A percentile compares a stretch with the other conserved stretches of the same genome.
Conservation (phyloP, 1,140 invertebrate genomes). For the Pantala flavescens region DNA sequence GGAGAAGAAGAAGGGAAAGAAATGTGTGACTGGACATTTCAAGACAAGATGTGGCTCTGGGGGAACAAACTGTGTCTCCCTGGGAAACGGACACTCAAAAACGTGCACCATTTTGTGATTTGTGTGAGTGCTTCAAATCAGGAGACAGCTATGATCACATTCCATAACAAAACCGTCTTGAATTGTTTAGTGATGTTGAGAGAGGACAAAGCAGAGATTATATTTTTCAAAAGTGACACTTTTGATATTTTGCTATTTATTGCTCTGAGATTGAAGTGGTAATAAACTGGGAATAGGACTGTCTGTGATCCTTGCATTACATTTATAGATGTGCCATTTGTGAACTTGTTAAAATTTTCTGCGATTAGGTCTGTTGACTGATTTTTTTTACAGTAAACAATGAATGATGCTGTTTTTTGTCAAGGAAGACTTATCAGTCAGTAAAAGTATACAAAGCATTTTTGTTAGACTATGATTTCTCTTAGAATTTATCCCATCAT, state of each 20-base stretch:
- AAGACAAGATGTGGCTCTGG: neutral
- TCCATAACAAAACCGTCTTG: neutral
- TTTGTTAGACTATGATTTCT: too few relatives aligned
- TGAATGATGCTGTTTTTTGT: too few relatives aligned
- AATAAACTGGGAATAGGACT: too few relatives aligned
- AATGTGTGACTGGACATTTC: neutral
- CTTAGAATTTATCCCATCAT: too few relatives aligned
- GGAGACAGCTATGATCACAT: neutral
- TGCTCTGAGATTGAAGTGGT: neutral
- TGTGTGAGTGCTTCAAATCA: neutral
- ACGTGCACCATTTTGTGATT: neutral
- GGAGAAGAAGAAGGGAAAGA: neutral
- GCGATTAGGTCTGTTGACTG: too few relatives aligned
- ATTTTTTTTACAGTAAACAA: too few relatives aligned
- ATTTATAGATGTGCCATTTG: too few relatives aligned
- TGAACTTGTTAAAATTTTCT: too few relatives aligned
- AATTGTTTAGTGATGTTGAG: neutral
- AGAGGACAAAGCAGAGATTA: neutral
- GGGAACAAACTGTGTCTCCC: neutral
- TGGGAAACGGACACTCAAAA: neutral
- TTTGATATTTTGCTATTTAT: constrained; percentile 1
- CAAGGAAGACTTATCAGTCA: too few relatives aligned
- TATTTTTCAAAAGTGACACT: neutral
- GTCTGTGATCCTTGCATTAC: too few relatives aligned
- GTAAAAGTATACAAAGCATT: too few relatives aligned